Evolutionary conservation across 2,888 invertebrate species (phyloP).

Genomic region (Ophonus ardosiacus): DNA sequence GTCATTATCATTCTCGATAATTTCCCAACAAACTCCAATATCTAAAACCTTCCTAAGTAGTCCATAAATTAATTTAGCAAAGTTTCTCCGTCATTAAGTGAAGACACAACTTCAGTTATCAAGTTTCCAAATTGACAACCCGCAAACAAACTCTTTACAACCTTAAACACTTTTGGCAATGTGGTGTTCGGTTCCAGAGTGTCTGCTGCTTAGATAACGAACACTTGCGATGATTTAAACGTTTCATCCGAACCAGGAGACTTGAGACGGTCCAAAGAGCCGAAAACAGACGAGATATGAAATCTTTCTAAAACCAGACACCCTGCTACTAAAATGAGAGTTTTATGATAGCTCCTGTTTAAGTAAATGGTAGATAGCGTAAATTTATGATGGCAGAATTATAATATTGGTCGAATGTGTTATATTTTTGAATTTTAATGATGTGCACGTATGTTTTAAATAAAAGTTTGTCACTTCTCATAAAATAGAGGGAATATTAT

Average conservation of each 20-base stretch:
- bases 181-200: not conserved
- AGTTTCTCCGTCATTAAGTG: not conserved
- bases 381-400: not conserved
- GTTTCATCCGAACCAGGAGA: constrained; percentile 19
- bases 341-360: constrained; percentile 1
- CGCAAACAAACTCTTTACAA: constrained; percentile 40
- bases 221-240: constrained; percentile 55
- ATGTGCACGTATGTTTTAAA: not conserved
- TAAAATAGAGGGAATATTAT: not conserved
- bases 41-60: not conserved
- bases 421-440: not conserved
- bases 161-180: constrained; percentile 39
- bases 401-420: not conserved
- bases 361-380: not conserved
- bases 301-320: constrained; percentile 7
- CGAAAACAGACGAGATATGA: constrained; percentile 24
- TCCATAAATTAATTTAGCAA: not conserved
- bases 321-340: not conserved
- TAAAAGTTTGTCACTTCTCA: not conserved
- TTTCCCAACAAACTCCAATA: not conserved
- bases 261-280: constrained; percentile 24
- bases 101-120: constrained; percentile 29
- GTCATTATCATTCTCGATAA: not conserved
- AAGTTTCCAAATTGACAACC: constrained; percentile 35
- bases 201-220: constrained; percentile 41